Conservation (phyloP, 2,113 vertebrate genomes). For the Vulpes lagopus region DNA sequence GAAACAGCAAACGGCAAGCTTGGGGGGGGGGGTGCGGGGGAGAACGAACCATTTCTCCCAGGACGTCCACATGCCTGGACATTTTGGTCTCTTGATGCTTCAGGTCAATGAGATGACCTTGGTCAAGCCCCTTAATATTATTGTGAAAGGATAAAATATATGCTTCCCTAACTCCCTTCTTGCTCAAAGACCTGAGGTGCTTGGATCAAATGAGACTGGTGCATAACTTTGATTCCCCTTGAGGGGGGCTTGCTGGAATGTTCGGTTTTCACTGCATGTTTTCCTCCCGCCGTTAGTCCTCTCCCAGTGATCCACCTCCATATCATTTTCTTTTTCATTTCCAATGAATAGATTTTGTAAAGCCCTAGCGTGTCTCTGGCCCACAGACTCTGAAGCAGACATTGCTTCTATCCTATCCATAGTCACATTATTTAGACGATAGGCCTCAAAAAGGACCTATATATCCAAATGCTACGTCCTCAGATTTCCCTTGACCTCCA, state of each 20-base stretch:
- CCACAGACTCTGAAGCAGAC: not conserved
- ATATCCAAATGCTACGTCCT: not conserved
- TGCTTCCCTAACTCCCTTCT: not conserved
- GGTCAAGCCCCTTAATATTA: not conserved
- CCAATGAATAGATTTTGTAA: not conserved
- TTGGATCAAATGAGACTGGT: not conserved
- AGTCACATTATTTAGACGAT: not conserved
- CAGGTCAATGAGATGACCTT: not conserved
- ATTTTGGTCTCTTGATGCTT: not conserved
- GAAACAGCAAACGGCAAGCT: not conserved
- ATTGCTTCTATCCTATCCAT: not conserved
- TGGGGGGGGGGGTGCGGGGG: not conserved
- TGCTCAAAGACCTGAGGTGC: not conserved
- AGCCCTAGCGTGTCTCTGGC: not conserved
- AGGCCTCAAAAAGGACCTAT: not conserved
- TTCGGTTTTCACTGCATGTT: not conserved
- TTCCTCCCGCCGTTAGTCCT: not conserved
- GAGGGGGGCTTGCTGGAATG: not conserved
- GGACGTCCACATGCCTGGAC: not conserved
- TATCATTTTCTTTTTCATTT: conserved; percentile 10
- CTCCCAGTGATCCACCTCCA: not conserved
- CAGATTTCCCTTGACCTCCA: not conserved
- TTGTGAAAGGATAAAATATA: not conserved
- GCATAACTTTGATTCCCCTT: not conserved
- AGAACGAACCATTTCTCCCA: not conserved